Evolutionary conservation across 37 sponge, comb jelly and placozoan species (phyloP).

Genomic region (Bolinopsis microptera): DNA sequence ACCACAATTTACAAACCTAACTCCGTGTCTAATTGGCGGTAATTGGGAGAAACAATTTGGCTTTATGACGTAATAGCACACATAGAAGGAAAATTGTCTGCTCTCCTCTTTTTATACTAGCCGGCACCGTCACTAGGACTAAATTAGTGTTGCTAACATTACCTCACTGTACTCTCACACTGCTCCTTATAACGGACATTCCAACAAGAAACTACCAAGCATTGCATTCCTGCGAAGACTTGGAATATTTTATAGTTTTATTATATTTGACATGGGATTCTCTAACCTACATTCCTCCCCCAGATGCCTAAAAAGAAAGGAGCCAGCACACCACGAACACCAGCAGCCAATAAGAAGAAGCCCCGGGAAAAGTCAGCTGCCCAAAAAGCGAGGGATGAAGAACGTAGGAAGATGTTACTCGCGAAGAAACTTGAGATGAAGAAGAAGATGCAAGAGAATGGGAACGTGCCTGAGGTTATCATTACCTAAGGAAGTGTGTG

Average conservation of each 20-base stretch:
- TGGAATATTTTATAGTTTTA: neutral
- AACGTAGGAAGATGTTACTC: slow-evolving; percentile 23
- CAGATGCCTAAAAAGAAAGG: slow-evolving; percentile 31
- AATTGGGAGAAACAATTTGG: neutral
- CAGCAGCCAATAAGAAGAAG: neutral
- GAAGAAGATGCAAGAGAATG: slow-evolving; percentile 6
- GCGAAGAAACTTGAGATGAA: slow-evolving; percentile 53
- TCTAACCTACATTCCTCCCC: no score
- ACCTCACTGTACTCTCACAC: neutral
- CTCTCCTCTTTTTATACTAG: neutral
- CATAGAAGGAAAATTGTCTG: neutral
- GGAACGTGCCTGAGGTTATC: neutral
- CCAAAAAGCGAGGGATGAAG: slow-evolving; percentile 23
- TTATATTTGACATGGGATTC: neutral
- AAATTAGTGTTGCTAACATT: neutral
- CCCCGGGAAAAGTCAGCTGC: slow-evolving; percentile 48
- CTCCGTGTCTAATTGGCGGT: neutral
- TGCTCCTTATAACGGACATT: neutral
- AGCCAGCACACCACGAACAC: neutral
- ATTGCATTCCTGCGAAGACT: neutral
- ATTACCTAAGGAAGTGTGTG: neutral
- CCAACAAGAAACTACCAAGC: neutral
- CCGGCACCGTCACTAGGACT: neutral
- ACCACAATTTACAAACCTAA: neutral
- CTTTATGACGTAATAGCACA: neutral